Evolutionary conservation across 1,140 invertebrate species (phyloP), one percentile per base, ranked within the genome.

Genomic region (Bombus impatiens): DNA sequence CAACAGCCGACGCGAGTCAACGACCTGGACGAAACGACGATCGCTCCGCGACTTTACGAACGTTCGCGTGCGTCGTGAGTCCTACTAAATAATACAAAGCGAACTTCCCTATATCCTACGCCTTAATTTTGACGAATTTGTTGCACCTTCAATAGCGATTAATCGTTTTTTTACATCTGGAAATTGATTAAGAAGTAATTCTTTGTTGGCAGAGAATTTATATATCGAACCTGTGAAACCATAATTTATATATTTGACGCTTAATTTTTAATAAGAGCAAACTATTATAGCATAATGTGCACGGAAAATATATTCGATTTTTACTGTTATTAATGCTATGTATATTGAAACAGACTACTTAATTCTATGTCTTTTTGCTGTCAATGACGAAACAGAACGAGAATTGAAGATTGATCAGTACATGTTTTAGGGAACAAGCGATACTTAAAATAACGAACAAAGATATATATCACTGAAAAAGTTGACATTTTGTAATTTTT

Each of bases 1-100:
- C 83, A 90, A 90, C 62, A 78, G 18, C 25, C 47, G n/a, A n/a
- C 25, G 28, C 22, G 47, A 6, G 78, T 68, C 84, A 67, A 82
- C 70, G 62, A 68, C 79, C 71, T 35, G 25, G 6, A 59, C 32
- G 65, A 53, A 32, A 71, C 67, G 40, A 71, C 78, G 42, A 71
- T 67, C 32, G 32, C 18, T 35, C 6, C 28, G 37, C 3, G 25
- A 59, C 13, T 42, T 13, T 15, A 28, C 35, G 37, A 28, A 40
- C 47, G 47, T 3, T 57, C 37, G 71, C 28, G 53, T 53, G 25
- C 1, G 3, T 25, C 10, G 6, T 44, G 65, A 37, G 15, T 65
- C 22, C n/a, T 9, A 1, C 59, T 1, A 18, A 79, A 79, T 25
- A 81, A 71, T 25, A 32, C 47, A 44, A 74, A 35, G 22, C 35